These are phyloP conservation scores for Rhagonycha fulva DNA, from an alignment of 2,888 invertebrate species.

Conservation along the genomic window DNA sequence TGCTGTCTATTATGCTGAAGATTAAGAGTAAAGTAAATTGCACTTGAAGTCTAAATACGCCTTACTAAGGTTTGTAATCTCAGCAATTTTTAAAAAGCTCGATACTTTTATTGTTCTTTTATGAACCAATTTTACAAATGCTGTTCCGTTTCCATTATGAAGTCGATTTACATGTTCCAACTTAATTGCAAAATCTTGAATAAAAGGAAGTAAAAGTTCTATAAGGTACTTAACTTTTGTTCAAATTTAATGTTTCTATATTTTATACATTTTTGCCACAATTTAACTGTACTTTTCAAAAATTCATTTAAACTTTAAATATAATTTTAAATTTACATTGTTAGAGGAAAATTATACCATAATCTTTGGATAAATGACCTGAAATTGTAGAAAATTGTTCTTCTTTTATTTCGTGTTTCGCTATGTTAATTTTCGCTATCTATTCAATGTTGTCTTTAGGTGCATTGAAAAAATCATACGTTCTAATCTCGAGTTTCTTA, in stretches of 20 bases:
- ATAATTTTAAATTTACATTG: not conserved
- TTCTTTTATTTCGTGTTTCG: too few relatives aligned
- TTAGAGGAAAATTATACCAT: not conserved
- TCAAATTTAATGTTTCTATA: not conserved
- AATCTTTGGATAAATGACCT: not conserved
- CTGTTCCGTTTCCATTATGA: constrained; percentile 9
- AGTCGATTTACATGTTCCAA: constrained; percentile 12
- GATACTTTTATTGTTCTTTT: constrained; percentile 23
- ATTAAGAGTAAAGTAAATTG: constrained; percentile 34
- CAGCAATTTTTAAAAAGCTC: constrained; percentile 35
- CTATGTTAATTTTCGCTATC: too few relatives aligned
- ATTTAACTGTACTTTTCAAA: not conserved
- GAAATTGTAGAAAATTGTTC: too few relatives aligned
- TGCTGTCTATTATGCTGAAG: constrained; percentile 23
- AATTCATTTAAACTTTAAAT: not conserved
- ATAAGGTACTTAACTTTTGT: not conserved
- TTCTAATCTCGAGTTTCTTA: not conserved
- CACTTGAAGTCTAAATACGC: constrained; percentile 39
- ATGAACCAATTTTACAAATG: constrained; percentile 6
- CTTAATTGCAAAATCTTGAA: constrained; percentile 9
- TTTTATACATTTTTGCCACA: not conserved
- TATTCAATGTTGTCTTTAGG: too few relatives aligned
- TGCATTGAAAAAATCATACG: too few relatives aligned
- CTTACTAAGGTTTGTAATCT: constrained; percentile 35
- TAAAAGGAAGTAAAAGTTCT: not conserved